Evolutionary conservation across 2,888 invertebrate genomes (phyloP), one percentile per base, ranked within the genome.

Genomic region (Hipparchia semele): DNA sequence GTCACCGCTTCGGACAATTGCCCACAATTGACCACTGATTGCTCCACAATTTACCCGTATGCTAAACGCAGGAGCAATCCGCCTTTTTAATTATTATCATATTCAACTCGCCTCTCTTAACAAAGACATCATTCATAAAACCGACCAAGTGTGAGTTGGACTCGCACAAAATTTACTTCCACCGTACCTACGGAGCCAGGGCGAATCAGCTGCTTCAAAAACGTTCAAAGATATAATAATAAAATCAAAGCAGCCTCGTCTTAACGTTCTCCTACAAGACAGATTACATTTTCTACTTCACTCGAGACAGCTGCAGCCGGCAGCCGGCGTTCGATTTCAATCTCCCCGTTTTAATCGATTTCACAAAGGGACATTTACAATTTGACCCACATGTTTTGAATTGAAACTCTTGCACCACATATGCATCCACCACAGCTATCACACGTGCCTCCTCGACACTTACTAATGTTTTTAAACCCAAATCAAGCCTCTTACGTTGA

Each of bases 11-110:
- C 23, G 6, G 23, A 8, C 49, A 65, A 65, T 33, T 65, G 51
- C 10, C 23, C 64, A 51, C 64, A 65, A 51, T 65, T 51, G 64
- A 23, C 8, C 51, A 5, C 33, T 53, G 64, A 65, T 65, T 65
- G 23, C 64, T 65, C 6, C 51, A 51, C 33, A 3, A 51, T 13
- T 3, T n/a, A 8, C 13, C 23, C 51, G 51, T 51, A 49, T 6
- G 39, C 39, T 5, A 2, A 39, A 39, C 8, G 2, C n/a, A 3
- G 13, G 23, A 0, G 45, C 61, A 7, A n/a, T 12, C 6, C 49
- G 23, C 8, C 64, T 64, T 8, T 7, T 49, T 64, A 4, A 64
- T 64, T 64, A 23, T 51, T 64, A 51, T 10, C 49, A 64, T 13
- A 51, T 64, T 64, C 51, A 64, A 64, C 0, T 12, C 64, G 13